Percentiles rank a stretch among this genome's conserved stretches.
phyloP scores from a whole-genome alignment of 2,888 invertebrate genomes.

The Synergus gifuensis region DNA sequence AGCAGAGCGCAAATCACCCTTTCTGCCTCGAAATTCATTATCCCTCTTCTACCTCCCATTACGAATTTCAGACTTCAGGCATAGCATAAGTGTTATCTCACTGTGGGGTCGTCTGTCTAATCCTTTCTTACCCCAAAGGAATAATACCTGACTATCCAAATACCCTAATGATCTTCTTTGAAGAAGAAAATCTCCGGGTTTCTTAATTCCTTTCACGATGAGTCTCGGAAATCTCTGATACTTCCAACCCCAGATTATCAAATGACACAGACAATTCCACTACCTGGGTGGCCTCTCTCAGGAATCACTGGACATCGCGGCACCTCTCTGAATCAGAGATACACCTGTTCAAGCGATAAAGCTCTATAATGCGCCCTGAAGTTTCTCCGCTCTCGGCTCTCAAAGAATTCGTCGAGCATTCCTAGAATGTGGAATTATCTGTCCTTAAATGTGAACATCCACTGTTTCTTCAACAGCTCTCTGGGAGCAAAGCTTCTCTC shows the following conservation, averaged over 20 bases:
- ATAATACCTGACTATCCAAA: neutral
- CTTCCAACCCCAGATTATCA: constrained; percentile 23
- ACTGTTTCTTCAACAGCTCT: constrained; percentile 21
- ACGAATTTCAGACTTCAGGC: neutral
- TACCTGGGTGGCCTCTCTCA: constrained; percentile 34
- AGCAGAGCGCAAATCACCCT: constrained; percentile 1
- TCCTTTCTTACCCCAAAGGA: neutral
- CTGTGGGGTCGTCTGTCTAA: neutral
- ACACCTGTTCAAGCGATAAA: constrained; percentile 40
- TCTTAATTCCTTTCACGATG: neutral
- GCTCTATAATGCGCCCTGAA: constrained; percentile 35
- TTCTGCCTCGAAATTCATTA: constrained; percentile 24
- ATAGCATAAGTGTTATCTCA: constrained; percentile 5
- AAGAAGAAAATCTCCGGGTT: neutral
- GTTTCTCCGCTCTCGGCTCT: constrained; percentile 14
- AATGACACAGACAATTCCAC: constrained; percentile 29
- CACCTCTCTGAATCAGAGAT: constrained; percentile 36
- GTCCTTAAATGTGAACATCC: constrained; percentile 14
- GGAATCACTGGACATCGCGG: constrained; percentile 30
- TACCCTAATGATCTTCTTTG: constrained; percentile 8
- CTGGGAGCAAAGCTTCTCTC: neutral
- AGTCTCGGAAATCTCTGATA: neutral
- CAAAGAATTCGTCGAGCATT: constrained; percentile 15
- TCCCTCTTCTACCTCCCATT: neutral
- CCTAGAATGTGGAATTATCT: constrained; percentile 26